Evolutionary conservation across 2,797 vertebrate species (phyloP), one percentile per base, ranked within the genome.

Genomic region (Neoniphon sammara): DNA sequence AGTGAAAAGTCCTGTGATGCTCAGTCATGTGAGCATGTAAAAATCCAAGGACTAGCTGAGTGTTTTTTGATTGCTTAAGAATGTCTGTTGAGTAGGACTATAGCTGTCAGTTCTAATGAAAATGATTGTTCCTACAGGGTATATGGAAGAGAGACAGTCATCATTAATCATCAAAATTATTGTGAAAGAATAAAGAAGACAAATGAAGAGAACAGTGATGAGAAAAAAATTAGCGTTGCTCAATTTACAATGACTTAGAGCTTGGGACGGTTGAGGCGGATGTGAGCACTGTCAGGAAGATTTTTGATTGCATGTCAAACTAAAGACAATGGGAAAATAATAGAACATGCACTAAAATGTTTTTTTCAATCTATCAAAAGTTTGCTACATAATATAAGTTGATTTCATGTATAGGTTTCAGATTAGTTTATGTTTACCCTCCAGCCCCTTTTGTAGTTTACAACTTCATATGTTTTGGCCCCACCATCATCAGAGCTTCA

Each of bases 141-240:
- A 30, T 54, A 1, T 72, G 68, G 62, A 57, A 72, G 42, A 63
- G 17, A 68, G 7, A n/a, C 73, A 31, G 72, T 21, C 30, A 11
- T 44, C 69, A 15, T 47, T 30, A 67, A 70, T 84, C 70, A 70
- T 83, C 54, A 74, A 25, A 17, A 65, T 60, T 73, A 63, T 47
- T 66, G 70, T 56, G 31, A 34, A 34, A 34, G 31, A 34, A 5
- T 34, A 5, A 34, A 70, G 69, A 72, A 47, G 46, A 54, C 63
- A 75, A 62, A 78, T 34, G 72, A 75, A 57, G 14, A 69, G 65
- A 52, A 42, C 10, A 54, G 65, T 49, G 70, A 71, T 71, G 85
- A 80, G 23, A 75, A 60, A 31, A 31, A 34, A 34, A 34, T 34
- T 34, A 2, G 31, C 17, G 31, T 18, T n/a, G 77, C 82, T 84